phyloP scores from a whole-genome alignment of 2,113 vertebrate genomes.

The Eudyptes chrysolophus region DNA sequence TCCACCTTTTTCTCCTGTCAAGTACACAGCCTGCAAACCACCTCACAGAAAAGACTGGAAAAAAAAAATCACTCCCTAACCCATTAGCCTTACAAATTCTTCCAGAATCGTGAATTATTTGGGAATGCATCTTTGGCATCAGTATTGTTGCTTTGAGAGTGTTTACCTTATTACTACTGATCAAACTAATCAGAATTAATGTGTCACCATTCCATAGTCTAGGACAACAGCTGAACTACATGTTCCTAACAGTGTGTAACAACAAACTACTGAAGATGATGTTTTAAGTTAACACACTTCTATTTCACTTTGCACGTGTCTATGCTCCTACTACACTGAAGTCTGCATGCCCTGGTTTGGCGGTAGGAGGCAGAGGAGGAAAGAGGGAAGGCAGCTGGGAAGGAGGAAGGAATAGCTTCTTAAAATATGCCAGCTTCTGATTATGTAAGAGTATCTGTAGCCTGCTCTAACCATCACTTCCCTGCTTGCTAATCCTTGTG shows the following conservation, averaged over 20 bases:
- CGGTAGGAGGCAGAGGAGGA: not conserved
- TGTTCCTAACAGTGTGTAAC: not conserved
- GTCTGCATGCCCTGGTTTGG: not conserved
- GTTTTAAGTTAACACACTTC: not conserved
- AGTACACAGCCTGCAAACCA: not conserved
- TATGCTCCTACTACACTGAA: not conserved
- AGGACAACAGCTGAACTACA: not conserved
- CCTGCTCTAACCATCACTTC: constrained; percentile 10
- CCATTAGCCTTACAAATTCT: not conserved
- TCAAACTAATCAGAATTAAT: not conserved
- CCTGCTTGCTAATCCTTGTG: constrained; percentile 5
- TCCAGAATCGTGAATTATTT: not conserved
- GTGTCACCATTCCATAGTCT: not conserved
- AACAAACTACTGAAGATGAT: not conserved
- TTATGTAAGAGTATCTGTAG: constrained; percentile 34
- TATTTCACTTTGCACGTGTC: not conserved
- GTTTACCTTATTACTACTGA: not conserved
- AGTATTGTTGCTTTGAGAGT: not conserved
- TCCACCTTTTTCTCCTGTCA: not conserved
- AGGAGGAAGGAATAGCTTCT: constrained; percentile 22
- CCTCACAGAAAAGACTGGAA: not conserved
- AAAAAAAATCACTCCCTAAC: not conserved
- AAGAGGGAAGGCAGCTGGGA: not conserved
- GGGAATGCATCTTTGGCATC: not conserved
- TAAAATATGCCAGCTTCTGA: constrained; percentile 16